Evolutionary conservation across 2,797 vertebrate species (phyloP), one percentile per base, ranked within the genome.

Genomic region (Nothura maculosa): DNA sequence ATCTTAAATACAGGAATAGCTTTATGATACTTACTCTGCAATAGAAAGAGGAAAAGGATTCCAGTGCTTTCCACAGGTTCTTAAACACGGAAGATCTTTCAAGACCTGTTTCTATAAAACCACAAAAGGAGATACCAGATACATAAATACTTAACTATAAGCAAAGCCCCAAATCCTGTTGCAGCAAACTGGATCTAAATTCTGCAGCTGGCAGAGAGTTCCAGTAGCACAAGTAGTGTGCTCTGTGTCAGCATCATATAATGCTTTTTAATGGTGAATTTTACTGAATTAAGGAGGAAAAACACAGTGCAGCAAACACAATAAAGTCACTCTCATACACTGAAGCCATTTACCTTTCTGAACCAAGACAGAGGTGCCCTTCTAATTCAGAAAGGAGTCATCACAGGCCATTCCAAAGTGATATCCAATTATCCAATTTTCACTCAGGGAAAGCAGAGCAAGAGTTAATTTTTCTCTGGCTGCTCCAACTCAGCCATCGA

Each of bases 401-500:
- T 73, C 36, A 22, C 70, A 54, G 20, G 34, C 36, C 62, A 10
- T 6, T 70, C 28, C 24, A 50, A 74, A 62, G 47, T 9, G 4
- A 54, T 12, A 58, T 5, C 16, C 13, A 8, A 4, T 42, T 12
- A 58, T 5, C 16, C 13, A 8, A 4, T 42, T 78, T 82, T 67
- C 69, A n/a, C 48, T 57, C 28, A 10, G 30, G 84, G 47, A 48
- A 48, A 48, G 45, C 42, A 77, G 28, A 61, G 13, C 15, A 92
- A 85, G 83, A 80, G 87, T 94, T 94, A 91, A 92, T 92, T 70
- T 57, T 57, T 84, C 48, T 27, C 21, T 36, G 38, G 14, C 43
- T 38, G 19, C 48, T 73, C 20, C 48, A 61, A 69, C 40, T 38
- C 43, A 86, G 34, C 32, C 43, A 21, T 27, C 81, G 64, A n/a